Percentiles rank a stretch among this genome's conserved stretches.
Evolutionary conservation across 1,140 invertebrate species (phyloP).

Genomic region (Sarcophaga bullata): DNA sequence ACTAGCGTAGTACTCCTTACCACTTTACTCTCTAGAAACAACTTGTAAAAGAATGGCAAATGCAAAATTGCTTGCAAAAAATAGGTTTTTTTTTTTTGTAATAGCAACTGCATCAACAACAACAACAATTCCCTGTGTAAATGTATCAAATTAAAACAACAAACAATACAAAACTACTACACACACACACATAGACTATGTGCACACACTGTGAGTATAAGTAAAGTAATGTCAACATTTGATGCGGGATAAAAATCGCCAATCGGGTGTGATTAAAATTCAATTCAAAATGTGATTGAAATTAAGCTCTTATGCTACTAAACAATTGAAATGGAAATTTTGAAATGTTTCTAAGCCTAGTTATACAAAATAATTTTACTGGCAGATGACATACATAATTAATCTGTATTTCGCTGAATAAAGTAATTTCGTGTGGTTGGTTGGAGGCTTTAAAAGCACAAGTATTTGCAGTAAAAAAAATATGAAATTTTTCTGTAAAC

Average conservation of each 20-base stretch:
- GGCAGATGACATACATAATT: no score
- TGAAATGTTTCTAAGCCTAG: no score
- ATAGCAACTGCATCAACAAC: background rate
- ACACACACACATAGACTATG: background rate
- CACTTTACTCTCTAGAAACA: background rate
- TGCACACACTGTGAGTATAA: background rate
- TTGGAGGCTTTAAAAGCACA: no score
- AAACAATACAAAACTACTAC: background rate
- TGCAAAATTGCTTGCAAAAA: background rate
- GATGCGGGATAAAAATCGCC: no score
- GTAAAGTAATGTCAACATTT: background rate
- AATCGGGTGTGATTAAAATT: no score
- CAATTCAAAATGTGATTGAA: background rate
- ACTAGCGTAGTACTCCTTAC: background rate
- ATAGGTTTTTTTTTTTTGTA: no score
- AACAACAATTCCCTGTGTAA: background rate
- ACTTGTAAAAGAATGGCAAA: background rate
- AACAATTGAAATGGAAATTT: no score
- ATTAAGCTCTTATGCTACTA: background rate
- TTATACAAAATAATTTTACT: no score
- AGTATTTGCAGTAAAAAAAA: no score
- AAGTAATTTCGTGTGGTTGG: background rate
- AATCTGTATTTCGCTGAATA: background rate
- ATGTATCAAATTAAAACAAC: slow-evolving; percentile 1
- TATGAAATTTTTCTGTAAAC: no score